phyloP scores from a whole-genome alignment of 2,888 invertebrate genomes.

The Amphipyra tragopoginis region DNA sequence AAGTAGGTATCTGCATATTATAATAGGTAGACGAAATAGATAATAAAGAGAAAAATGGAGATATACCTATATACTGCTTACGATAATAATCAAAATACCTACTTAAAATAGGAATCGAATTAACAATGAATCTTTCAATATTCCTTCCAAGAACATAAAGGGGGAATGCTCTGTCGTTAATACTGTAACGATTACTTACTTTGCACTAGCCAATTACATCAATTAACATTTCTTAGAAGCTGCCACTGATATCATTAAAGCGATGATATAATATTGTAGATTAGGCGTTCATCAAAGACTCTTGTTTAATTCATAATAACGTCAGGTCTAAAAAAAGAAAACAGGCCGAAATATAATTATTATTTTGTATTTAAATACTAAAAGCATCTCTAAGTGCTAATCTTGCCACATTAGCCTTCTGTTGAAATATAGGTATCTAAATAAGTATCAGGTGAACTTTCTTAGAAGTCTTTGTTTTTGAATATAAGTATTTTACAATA shows the following conservation, averaged over 20 bases:
- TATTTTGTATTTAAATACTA: constrained; percentile 19
- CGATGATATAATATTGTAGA: constrained; percentile 56
- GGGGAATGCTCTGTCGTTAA: constrained; percentile 19
- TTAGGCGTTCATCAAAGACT: constrained; percentile 38
- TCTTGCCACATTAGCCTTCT: constrained; percentile 32
- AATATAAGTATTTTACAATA: constrained; percentile 30
- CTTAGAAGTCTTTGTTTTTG: constrained; percentile 31
- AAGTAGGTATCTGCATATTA: constrained; percentile 20
- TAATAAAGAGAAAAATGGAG: constrained; percentile 6
- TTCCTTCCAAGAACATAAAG: not conserved
- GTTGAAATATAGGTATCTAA: constrained; percentile 50
- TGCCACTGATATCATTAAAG: constrained; percentile 49
- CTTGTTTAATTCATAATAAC: constrained; percentile 26
- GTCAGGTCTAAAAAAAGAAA: constrained; percentile 15
- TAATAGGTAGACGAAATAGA: constrained; percentile 12
- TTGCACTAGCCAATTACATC: constrained; percentile 61
- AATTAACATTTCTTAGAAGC: constrained; percentile 64
- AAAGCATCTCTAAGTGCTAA: constrained; percentile 26
- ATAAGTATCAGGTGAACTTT: constrained; percentile 48
- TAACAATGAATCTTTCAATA: too few species aligned
- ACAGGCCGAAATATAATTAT: constrained; percentile 24
- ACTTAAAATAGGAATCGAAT: not conserved
- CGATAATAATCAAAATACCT: too few species aligned
- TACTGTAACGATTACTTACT: constrained; percentile 49
- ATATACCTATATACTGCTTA: too few species aligned